A percentile compares a stretch with the other conserved stretches of the same genome.
phyloP scores from a whole-genome alignment of 2,113 vertebrate genomes.

The Mustela nigripes region DNA sequence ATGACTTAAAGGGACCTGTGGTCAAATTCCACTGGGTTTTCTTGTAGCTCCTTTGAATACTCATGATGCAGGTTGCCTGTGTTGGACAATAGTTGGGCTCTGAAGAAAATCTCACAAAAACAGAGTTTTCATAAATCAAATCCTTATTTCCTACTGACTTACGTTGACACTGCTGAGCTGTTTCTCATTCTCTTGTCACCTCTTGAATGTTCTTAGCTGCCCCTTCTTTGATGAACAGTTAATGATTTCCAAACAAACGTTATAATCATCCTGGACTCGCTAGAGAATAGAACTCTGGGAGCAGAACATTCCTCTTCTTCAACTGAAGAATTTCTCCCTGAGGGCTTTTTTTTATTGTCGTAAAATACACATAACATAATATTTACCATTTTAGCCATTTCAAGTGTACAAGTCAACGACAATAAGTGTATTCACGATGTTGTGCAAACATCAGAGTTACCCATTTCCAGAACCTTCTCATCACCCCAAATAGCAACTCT shows the following conservation, averaged over 20 bases:
- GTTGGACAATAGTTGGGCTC: not conserved
- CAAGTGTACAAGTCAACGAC: not conserved
- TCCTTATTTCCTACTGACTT: not conserved
- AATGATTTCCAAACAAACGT: conserved; percentile 50
- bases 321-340: conserved; percentile 2
- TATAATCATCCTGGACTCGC: not conserved
- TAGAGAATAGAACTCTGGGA: not conserved
- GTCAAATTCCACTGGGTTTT: conserved; percentile 67
- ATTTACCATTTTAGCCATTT: not conserved
- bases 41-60: conserved; percentile 9
- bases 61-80: not conserved
- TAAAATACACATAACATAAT: not conserved
- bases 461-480: not conserved
- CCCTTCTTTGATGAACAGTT: conserved; percentile 5
- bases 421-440: not conserved
- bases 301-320: not conserved
- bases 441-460: not conserved
- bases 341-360: not conserved
- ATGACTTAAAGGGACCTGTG: conserved; percentile 79
- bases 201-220: not conserved
- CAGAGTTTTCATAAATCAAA: not conserved
- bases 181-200: not conserved
- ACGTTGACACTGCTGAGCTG: not conserved
- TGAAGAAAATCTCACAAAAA: not conserved
- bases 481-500: not conserved